Evolutionary conservation across 2,113 vertebrate species (phyloP).

Genomic region (Alethe castanea): DNA sequence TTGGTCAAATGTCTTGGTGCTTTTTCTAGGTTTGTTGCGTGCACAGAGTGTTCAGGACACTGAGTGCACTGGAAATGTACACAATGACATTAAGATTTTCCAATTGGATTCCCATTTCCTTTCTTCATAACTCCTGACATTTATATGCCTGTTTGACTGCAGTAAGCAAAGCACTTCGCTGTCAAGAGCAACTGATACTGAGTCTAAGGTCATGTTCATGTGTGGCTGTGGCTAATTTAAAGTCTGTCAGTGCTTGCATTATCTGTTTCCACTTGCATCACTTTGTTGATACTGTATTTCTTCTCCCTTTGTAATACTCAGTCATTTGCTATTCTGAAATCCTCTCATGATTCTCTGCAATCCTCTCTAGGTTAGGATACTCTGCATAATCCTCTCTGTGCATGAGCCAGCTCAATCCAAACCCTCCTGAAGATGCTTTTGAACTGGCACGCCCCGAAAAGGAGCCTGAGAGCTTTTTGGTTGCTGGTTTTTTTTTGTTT

Average conservation of each 20-base stretch:
- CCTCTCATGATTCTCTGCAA: neutral
- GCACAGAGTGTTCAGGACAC: neutral
- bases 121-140: neutral
- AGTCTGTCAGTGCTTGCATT: neutral
- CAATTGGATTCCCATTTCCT: neutral
- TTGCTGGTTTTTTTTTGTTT: neutral
- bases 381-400: neutral
- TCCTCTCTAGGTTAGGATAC: neutral
- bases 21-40: neutral
- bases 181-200: neutral
- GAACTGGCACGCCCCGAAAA: neutral
- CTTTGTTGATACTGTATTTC: neutral
- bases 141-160: neutral
- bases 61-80: neutral
- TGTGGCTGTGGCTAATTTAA: neutral
- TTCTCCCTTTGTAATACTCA: neutral
- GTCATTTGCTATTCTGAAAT: neutral
- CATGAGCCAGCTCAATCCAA: neutral
- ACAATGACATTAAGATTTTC: neutral
- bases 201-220: neutral
- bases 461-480: neutral
- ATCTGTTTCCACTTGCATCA: neutral
- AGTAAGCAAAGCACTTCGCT: neutral
- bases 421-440: neutral
- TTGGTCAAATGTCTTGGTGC: neutral